phyloP scores from a whole-genome alignment of 1,140 invertebrate species.

The Neoseiulus cucumeris region DNA sequence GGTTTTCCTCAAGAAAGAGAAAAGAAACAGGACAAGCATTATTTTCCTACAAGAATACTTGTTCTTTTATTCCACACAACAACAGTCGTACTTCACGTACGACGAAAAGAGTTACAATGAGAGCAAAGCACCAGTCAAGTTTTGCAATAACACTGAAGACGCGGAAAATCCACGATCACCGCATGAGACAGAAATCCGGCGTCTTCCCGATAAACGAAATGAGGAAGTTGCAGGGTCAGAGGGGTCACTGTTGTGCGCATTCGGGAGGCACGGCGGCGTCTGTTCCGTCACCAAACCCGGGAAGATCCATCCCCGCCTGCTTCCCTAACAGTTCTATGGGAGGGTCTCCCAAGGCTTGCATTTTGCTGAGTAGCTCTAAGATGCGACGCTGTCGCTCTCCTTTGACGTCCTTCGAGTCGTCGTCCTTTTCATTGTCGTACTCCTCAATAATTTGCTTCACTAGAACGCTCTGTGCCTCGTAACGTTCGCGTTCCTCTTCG shows the following conservation, averaged over 20 bases:
- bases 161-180: too few species aligned
- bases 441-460: constrained; percentile 51
- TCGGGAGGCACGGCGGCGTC: background rate
- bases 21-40: too few species aligned
- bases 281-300: background rate
- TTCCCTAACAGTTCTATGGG: constrained; percentile 43
- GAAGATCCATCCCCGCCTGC: background rate
- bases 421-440: constrained; percentile 48
- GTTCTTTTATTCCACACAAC: too few species aligned
- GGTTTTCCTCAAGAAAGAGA: too few species aligned
- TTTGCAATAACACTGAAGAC: too few species aligned
- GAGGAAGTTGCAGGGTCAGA: background rate
- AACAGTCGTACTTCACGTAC: too few species aligned
- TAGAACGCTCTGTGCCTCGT: constrained; percentile 48
- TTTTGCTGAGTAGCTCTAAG: constrained; percentile 58
- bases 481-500: constrained; percentile 41
- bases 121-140: too few species aligned
- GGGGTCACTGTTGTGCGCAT: background rate
- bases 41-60: too few species aligned
- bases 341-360: constrained; percentile 63
- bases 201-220: too few species aligned
- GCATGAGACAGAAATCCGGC: too few species aligned
- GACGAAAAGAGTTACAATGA: too few species aligned
- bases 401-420: constrained; percentile 48
- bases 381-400: constrained; percentile 51